Percentiles rank a stretch among this genome's conserved stretches.
Conservation (phyloP, 2,797 vertebrate genomes). For the Sphenodon punctatus region DNA sequence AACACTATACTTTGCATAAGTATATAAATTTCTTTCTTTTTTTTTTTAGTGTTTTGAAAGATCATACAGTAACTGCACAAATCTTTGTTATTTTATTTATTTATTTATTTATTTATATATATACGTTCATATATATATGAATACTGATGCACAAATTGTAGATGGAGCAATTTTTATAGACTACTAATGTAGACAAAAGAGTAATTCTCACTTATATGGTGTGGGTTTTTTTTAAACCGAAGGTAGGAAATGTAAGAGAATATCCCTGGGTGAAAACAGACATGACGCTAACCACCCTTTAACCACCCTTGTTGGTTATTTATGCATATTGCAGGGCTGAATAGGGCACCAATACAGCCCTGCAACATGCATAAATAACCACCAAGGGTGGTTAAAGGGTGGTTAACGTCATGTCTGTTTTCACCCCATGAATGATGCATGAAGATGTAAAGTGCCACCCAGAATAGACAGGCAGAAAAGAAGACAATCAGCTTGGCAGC, state of each 20-base stretch:
- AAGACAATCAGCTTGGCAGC: neutral
- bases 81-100: neutral
- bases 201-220: too few species aligned
- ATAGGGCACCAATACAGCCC: too few species aligned
- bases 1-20: neutral
- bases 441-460: neutral
- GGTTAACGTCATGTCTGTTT: too few species aligned
- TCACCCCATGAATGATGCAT: slow-evolving; percentile 15
- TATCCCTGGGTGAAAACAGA: too few species aligned
- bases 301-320: too few species aligned
- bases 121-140: too few species aligned
- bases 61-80: neutral
- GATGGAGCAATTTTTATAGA: neutral
- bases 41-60: neutral
- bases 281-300: too few species aligned
- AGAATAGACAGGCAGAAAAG: neutral
- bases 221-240: neutral
- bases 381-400: too few species aligned
- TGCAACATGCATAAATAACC: too few species aligned
- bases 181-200: neutral
- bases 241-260: neutral
- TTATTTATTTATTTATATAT: too few species aligned
- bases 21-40: neutral
- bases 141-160: too few species aligned
- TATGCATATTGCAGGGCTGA: too few species aligned